Evolutionary conservation across 2,113 vertebrate genomes (phyloP).

Genomic region (Burhinus bistriatus): DNA sequence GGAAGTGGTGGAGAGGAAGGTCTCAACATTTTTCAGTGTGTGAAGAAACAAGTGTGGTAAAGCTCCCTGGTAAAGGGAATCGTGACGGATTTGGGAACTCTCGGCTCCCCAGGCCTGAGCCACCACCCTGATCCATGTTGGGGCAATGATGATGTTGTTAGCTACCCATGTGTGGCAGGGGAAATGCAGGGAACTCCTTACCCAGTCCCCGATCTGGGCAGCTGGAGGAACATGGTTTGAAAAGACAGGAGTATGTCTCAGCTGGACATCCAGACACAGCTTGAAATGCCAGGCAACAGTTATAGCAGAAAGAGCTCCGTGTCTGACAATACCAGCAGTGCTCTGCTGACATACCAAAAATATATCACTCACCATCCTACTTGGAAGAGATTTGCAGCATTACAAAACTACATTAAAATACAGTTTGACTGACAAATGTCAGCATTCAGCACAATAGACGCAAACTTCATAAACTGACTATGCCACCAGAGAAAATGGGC

Average conservation of each 20-base stretch:
- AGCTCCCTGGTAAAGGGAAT: background rate
- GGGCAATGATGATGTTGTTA: background rate
- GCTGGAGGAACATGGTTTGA: background rate
- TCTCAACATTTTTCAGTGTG: background rate
- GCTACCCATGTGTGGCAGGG: fast-evolving
- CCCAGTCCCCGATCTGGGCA: background rate
- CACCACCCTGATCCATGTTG: background rate
- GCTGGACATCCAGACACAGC: background rate
- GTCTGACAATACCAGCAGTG: background rate
- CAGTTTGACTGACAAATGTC: background rate
- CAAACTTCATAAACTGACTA: background rate
- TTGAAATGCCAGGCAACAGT: background rate
- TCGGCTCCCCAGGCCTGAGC: background rate
- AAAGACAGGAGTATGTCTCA: background rate
- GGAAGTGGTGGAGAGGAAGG: background rate
- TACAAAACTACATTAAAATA: background rate
- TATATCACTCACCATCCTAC: background rate
- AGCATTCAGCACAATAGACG: background rate
- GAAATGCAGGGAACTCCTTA: background rate
- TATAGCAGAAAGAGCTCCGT: background rate
- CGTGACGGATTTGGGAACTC: background rate
- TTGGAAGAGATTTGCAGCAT: background rate
- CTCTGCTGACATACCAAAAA: background rate
- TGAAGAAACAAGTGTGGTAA: background rate
- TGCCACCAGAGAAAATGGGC: background rate